Conservation (phyloP, 1,140 invertebrate species). For the Hermetia illucens region DNA sequence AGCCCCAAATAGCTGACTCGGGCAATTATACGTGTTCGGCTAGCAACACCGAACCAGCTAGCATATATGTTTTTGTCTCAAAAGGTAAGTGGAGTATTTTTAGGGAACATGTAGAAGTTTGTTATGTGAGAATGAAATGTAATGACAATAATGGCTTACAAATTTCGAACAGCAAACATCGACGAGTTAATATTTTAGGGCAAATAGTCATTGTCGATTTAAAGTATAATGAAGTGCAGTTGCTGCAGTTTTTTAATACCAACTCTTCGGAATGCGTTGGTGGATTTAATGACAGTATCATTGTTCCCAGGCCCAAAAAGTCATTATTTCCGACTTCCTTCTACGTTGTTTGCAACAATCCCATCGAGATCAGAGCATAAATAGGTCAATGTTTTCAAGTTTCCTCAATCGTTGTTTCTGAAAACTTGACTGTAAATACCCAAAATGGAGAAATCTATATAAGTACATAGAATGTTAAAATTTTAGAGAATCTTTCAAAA, state of each 20-base stretch:
- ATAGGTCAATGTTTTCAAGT: no score
- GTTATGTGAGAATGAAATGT: neutral
- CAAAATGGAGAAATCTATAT: no score
- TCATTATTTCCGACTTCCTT: no score
- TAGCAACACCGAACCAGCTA: conserved; percentile 76
- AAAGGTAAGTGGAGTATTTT: conserved; percentile 49
- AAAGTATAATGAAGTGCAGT: neutral
- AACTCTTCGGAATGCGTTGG: neutral
- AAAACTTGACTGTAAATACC: no score
- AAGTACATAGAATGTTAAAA: no score
- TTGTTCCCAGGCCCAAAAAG: no score
- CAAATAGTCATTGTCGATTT: neutral
- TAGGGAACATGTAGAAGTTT: neutral
- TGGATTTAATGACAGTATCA: no score
- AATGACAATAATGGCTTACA: conserved; percentile 1
- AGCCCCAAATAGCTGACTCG: conserved; percentile 71
- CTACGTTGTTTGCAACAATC: no score
- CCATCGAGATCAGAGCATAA: no score
- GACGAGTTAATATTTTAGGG: neutral
- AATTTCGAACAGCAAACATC: neutral
- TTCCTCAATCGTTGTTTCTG: no score
- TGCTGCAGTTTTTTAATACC: neutral
- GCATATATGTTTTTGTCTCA: conserved; percentile 78
- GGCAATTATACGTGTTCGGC: conserved; percentile 85
- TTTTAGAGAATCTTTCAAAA: no score